Evolutionary conservation across 2,113 vertebrate genomes (phyloP), one percentile per base, ranked within the genome.

Genomic region (Dendrocopos noguchii): DNA sequence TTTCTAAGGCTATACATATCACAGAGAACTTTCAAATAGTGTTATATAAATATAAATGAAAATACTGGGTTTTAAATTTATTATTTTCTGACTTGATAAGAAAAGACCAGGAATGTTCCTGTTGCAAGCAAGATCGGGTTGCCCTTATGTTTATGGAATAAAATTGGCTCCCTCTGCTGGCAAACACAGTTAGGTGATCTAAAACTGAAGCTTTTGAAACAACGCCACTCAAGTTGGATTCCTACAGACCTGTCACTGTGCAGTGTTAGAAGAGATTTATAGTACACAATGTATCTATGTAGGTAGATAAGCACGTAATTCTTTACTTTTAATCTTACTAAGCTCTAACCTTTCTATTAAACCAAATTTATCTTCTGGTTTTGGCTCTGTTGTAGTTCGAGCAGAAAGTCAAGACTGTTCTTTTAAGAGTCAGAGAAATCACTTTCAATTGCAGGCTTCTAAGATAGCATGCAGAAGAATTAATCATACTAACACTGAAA

Each of bases 81-180:
- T 74, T 83, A 0, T 67, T 65, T 88, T 79, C 71, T 84, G 78
- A 73, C 44, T 75, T 65, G 17, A 20, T 65, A 63, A 90, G 20
- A 44, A 61, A 87, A 36, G 7, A 39, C 18, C 4, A 5, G 18
- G 34, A 66, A 52, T 14, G 20, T 84, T 84, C 12, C 28, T 63
- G 6, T 50, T 81, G 12, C 91, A 87, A 82, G 42, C 5, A 42
- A 59, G 29, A 21, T 52, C 12, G 12, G 15, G 0, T 85, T 85
- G 82, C 42, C 19, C 2, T 4, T 46, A 8, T 15, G n/a, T 59
- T 81, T 70, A 11, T 91, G 42, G 34, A 64, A 44, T 82, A 89
- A 74, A 85, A 63, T 44, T 82, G 53, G 31, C 81, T 91, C 89
- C 89, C 89, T 92, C 92, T 92, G 31, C 74, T 89, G 91, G 79